A percentile compares a stretch with the other conserved stretches of the same genome.
Evolutionary conservation across 2,113 vertebrate species (phyloP).

Genomic region (Shinisaurus crocodilurus): DNA sequence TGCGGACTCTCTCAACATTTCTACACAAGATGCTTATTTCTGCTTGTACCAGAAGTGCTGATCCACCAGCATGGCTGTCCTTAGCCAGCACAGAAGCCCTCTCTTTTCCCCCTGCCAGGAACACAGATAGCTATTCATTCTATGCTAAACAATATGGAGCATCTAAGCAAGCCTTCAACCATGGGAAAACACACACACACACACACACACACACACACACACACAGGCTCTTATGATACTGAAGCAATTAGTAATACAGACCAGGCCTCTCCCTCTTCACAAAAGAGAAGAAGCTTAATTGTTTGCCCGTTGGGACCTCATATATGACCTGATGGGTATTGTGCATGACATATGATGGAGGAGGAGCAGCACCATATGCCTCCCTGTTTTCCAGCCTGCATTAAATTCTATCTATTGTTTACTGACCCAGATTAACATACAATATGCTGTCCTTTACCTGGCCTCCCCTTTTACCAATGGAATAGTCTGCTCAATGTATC

Average conservation of each 20-base stretch:
- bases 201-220: too few species aligned
- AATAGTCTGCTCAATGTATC: not conserved
- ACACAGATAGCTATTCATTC: conserved; percentile 32
- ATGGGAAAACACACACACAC: not conserved
- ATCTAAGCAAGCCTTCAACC: conserved; percentile 17
- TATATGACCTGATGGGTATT: not conserved
- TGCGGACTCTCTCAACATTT: not conserved
- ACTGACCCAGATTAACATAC: not conserved
- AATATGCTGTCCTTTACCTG: not conserved
- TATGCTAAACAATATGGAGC: conserved; percentile 3
- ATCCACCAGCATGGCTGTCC: not conserved
- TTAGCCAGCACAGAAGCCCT: not conserved
- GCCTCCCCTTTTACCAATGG: not conserved
- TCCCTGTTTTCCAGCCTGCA: not conserved
- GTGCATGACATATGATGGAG: not conserved
- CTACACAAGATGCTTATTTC: not conserved
- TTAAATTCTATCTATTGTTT: not conserved
- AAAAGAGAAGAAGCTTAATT: not conserved
- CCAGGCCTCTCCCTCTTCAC: not conserved
- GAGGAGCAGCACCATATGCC: not conserved
- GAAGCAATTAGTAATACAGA: conserved; percentile 12
- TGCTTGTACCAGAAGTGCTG: not conserved
- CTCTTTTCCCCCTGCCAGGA: not conserved
- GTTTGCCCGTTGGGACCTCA: conserved; percentile 9
- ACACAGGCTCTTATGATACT: not conserved